phyloP scores from a whole-genome alignment of 1,140 invertebrate species.

The Trialeurodes vaporariorum region DNA sequence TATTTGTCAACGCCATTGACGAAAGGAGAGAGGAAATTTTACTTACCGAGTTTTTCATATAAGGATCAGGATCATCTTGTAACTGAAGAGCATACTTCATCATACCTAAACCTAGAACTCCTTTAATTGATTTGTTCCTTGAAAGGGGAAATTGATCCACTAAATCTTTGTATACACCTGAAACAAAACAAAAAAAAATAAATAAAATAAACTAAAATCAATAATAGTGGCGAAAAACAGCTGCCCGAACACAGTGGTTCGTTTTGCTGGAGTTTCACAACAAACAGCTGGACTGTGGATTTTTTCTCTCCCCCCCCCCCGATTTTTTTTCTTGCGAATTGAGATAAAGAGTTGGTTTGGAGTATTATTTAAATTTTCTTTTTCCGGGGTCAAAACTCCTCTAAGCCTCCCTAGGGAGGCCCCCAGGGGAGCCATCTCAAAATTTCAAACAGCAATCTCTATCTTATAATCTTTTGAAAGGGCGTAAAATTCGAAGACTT shows the following conservation, averaged over 20 bases:
- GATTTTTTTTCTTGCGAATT: background rate
- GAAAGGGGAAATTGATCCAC: background rate
- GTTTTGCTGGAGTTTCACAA: background rate
- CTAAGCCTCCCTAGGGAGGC: no score
- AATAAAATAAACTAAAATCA: background rate
- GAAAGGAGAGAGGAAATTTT: background rate
- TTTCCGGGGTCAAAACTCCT: no score
- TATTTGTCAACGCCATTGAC: background rate
- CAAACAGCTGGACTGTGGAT: background rate
- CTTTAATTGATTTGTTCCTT: background rate
- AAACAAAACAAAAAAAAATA: background rate
- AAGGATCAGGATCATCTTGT: background rate
- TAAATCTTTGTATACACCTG: background rate
- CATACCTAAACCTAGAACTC: background rate
- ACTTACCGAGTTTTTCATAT: background rate
- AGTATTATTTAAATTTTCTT: no score
- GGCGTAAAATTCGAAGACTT: no score
- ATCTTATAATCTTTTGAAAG: no score
- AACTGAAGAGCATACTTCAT: background rate
- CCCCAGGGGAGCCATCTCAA: no score
- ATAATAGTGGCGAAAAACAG: background rate
- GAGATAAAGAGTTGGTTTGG: no score
- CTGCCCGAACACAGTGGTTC: no score
- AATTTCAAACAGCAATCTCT: no score
- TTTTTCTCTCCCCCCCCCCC: background rate